Conservation (phyloP, 2,797 vertebrate species). For the Cuculus canorus region DNA sequence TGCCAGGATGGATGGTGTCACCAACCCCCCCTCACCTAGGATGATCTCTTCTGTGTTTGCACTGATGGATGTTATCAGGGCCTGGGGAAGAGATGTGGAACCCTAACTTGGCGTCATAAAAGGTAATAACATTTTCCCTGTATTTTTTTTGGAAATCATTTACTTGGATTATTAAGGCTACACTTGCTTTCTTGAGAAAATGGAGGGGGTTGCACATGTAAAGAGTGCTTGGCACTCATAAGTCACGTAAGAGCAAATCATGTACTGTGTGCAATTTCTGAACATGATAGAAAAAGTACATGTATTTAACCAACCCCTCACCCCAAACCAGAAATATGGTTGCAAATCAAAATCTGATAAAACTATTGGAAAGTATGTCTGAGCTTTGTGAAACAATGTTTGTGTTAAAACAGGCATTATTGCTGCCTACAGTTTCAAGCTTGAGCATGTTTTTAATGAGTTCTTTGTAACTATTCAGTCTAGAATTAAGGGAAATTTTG, state of each 20-base stretch:
- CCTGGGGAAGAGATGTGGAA: not conserved
- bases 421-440: not conserved
- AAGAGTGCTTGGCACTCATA: not conserved
- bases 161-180: not conserved
- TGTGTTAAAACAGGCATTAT: not conserved
- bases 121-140: not conserved
- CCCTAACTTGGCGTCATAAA: not conserved
- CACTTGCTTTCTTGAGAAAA: not conserved
- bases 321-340: not conserved
- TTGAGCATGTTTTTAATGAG: not conserved
- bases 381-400: not conserved
- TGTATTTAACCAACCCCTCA: not conserved
- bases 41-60: slow-evolving; percentile 35
- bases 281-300: not conserved
- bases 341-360: not conserved
- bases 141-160: not conserved
- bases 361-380: not conserved
- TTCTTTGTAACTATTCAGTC: not conserved
- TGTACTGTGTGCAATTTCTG: not conserved
- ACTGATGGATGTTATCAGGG: not conserved
- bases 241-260: not conserved
- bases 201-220: not conserved
- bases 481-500: not conserved
- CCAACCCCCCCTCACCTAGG: not conserved
- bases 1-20: slow-evolving; percentile 25